Base-by-base conservation (phyloP, 2,113 vertebrate species). In the Poecilia latipinna region DNA sequence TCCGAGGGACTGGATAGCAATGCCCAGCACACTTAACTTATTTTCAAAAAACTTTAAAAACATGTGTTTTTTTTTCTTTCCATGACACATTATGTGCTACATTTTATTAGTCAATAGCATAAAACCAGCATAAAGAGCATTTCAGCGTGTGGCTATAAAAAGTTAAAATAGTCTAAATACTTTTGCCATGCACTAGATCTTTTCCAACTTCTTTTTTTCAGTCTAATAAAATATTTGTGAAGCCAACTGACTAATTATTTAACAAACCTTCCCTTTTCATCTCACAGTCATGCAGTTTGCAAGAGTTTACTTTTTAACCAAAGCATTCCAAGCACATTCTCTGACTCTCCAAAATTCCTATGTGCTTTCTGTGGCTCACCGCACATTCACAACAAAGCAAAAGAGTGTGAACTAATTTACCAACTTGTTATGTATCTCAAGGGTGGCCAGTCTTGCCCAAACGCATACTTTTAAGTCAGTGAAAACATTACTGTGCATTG, bases 311-410 rank as follows among this genome's bases (percentile, higher is more conserved):
- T 65, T 81, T 82, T 37, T 48, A 57, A 3, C 12, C 39, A 57
- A 66, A 73, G 61, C 4, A 24, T 75, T 48, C 51, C 81, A n/a
- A 75, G 70, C 74, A 74, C 70, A 63, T 65, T 75, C 61, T 75
- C 12, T 31, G 44, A 42, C 35, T 72, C 33, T 65, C 57, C 32
- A 57, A 87, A 74, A 86, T 83, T 84, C 76, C 86, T 79, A 6
- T 0, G 32, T 54, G 78, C 72, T 73, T 74, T 85, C 75, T 86
- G 87, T 77, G 90, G 90, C 71, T 74, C 62, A 61, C 86, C 88
- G 19, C 77, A 75, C 72, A 72, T 71, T 78, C 74, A 80, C 63
- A 78, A 78, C 70, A 78, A 66, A 69, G 76, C 63, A 72, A 48
- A 48, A 74, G 70, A 74, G 68, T 68, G 64, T 48, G 32, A 29